Base-by-base conservation (phyloP, 2,888 invertebrate species). In the Gandaritis pyraliata region DNA sequence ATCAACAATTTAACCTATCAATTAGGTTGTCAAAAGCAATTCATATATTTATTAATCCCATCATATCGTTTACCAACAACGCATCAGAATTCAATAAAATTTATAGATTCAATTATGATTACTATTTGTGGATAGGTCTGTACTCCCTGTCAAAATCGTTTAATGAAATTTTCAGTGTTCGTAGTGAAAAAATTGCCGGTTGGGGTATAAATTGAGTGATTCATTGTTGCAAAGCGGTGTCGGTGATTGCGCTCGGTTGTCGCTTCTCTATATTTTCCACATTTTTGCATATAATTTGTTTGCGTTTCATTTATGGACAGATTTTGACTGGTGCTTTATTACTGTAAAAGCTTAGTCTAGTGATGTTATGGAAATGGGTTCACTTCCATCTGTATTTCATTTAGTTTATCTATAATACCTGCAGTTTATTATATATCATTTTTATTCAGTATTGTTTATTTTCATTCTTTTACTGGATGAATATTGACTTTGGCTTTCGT, bases 141-240 rank as follows among this genome's bases (percentile, higher is more conserved):
- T 43, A 48, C 13, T 45, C 18, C 38, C 38, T 29, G 54, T 60
- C 43, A 54, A 45, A 61, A 51, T 11, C 33, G 38, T 54, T 54
- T 36, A 54, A 54, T 47, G 16, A 54, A 54, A 54, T 47, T 54
- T 38, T 30, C 46, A 50, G 33, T 38, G 51, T 15, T 18, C 41
- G 43, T 13, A 48, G 15, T 70, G 69, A 70, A 69, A 72, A 73
- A 75, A 73, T 69, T 67, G 65, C 64, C 57, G 64, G 71, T 72
- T 73, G 69, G 71, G 71, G 66, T 70, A 74, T 69, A 73, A 75
- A 73, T 73, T 72, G 72, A 72, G 68, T 75, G 72, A 77, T 75
- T 76, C 72, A 74, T 72, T 74, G 69, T 61, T 64, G 66, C 66
- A 66, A 68, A 72, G 57, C 52, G 56, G 49, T 54, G 58, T 53